A percentile compares a stretch with the other conserved stretches of the same genome.
phyloP scores from a whole-genome alignment of 1,140 invertebrate species.

The Melipona quadrifasciata region DNA sequence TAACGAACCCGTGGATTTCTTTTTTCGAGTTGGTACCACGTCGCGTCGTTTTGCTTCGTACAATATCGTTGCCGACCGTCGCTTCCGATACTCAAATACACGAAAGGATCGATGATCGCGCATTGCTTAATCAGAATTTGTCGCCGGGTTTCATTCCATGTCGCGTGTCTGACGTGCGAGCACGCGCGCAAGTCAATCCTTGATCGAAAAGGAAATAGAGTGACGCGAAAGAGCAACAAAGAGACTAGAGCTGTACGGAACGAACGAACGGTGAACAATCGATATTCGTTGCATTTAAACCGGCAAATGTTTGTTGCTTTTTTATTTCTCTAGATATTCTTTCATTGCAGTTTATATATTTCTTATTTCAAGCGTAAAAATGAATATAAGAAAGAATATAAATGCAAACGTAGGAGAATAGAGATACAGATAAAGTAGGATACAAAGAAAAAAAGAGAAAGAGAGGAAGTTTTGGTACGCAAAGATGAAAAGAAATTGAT shows the following conservation, averaged over 20 bases:
- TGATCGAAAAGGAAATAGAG: conserved; percentile 21
- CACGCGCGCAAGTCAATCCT: conserved; percentile 8
- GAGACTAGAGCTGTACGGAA: neutral
- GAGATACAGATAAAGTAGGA: conserved; percentile 7
- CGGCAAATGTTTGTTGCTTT: conserved; percentile 49
- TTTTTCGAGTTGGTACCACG: neutral
- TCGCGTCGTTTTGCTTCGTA: neutral
- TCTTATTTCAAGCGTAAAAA: neutral
- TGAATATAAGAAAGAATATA: neutral
- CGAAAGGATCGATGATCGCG: neutral
- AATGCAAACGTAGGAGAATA: neutral
- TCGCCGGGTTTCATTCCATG: neutral
- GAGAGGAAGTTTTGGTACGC: too few relatives aligned
- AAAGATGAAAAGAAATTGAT: neutral
- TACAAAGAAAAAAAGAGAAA: too few relatives aligned
- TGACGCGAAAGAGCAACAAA: neutral
- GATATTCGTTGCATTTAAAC: conserved; percentile 56
- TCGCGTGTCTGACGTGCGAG: neutral
- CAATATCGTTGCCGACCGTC: neutral
- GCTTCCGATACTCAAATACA: neutral
- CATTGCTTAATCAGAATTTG: neutral
- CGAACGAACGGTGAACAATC: conserved; percentile 44
- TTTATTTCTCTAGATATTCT: conserved; percentile 37
- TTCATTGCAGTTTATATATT: neutral
- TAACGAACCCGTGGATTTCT: too few relatives aligned